Evolutionary conservation across 2,113 vertebrate species (phyloP).

Genomic region (Ameiurus melas): DNA sequence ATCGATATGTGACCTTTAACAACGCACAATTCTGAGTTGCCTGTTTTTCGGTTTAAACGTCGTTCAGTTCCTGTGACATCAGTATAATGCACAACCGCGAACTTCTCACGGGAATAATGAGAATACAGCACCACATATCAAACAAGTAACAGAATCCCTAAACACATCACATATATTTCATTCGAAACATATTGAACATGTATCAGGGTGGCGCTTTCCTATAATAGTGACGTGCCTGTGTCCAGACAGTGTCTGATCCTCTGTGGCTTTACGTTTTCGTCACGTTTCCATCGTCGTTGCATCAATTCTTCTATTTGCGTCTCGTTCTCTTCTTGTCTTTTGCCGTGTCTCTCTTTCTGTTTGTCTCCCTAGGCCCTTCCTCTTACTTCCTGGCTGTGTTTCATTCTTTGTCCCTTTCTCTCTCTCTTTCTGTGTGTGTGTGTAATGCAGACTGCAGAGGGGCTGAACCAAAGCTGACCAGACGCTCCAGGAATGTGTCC

Average conservation of each 20-base stretch:
- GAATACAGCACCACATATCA: background rate
- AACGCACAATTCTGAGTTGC: background rate
- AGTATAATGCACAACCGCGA: background rate
- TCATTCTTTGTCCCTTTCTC: constrained; percentile 14
- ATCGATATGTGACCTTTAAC: background rate
- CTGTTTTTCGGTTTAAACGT: background rate
- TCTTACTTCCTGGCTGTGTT: constrained; percentile 39
- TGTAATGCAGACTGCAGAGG: constrained; percentile 27
- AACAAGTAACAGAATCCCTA: background rate
- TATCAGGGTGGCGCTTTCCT: background rate
- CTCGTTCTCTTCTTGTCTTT: background rate
- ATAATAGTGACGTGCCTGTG: background rate
- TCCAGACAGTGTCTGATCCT: background rate
- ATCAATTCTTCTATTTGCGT: background rate
- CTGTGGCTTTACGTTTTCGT: constrained; percentile 21
- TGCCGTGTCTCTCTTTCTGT: background rate
- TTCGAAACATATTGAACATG: background rate
- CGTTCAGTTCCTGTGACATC: background rate
- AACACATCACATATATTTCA: background rate
- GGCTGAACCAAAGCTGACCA: constrained; percentile 51
- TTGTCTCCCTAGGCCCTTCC: constrained; percentile 3
- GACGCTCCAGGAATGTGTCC: constrained; percentile 52
- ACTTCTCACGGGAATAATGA: background rate
- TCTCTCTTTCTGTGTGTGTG: background rate
- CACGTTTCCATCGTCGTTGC: constrained; percentile 12